These are phyloP conservation scores for Rhinoderma darwinii DNA, from an alignment of 2,113 vertebrate species.

Conservation along the genomic window DNA sequence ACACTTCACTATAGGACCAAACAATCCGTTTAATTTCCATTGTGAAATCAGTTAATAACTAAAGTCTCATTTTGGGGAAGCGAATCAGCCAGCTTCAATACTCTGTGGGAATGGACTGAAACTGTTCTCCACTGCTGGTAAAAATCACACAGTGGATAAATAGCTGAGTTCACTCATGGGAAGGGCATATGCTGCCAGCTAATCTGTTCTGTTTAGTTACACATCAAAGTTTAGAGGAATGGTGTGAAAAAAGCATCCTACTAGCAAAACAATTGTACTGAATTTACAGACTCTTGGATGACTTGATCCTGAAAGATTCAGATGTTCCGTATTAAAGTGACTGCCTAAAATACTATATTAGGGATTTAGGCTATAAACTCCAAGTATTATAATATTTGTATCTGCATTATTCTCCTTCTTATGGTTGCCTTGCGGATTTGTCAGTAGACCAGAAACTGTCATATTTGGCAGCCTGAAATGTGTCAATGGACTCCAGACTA, in stretches of 20 bases:
- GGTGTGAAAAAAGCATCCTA: conserved; percentile 18
- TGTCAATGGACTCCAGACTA: conserved; percentile 1
- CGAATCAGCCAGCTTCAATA: background rate
- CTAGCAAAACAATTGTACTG: conserved; percentile 9
- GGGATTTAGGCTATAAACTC: background rate
- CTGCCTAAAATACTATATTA: background rate
- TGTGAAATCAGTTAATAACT: background rate
- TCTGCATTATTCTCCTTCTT: background rate
- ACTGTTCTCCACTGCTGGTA: conserved; percentile 19
- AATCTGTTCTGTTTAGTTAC: conserved; percentile 39
- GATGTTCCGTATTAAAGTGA: background rate
- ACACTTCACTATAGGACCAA: background rate
- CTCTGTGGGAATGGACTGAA: conserved; percentile 11
- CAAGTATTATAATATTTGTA: background rate
- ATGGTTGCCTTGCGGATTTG: background rate
- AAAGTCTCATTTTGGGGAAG: background rate
- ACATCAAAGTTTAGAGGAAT: conserved; percentile 31
- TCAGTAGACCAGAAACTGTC: background rate
- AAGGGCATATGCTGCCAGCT: conserved; percentile 41
- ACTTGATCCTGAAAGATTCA: background rate
- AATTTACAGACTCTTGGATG: conserved; percentile 33
- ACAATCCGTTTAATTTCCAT: background rate
- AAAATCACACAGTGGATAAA: conserved; percentile 34
- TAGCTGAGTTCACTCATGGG: conserved; percentile 29
- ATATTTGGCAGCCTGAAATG: background rate